Conservation (phyloP, 2,888 invertebrate species). For the Trimorus sp. region DNA sequence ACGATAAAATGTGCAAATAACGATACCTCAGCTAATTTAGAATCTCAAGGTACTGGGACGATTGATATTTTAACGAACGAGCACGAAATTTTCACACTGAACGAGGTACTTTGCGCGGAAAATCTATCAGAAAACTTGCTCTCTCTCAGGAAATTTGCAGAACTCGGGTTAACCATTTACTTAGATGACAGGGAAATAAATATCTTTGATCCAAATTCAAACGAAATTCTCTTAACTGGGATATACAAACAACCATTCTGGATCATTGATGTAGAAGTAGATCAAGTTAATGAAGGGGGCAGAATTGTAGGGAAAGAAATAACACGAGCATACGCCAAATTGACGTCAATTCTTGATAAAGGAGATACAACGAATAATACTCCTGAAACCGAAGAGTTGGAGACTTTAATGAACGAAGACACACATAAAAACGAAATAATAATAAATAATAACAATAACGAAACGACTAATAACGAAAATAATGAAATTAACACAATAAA, state of each 20-base stretch:
- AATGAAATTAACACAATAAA: neutral
- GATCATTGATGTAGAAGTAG: conserved; percentile 6
- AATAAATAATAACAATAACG: conserved; percentile 2
- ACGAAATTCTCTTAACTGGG: conserved; percentile 21
- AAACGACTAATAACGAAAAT: neutral
- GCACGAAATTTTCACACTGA: neutral
- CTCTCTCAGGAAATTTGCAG: conserved; percentile 17
- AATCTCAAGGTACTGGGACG: conserved; percentile 64
- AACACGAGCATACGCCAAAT: no score
- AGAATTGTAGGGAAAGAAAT: no score
- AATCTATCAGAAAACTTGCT: conserved; percentile 18
- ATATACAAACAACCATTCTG: conserved; percentile 7
- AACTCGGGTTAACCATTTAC: conserved; percentile 16
- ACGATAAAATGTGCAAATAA: conserved; percentile 67
- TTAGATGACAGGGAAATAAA: conserved; percentile 21
- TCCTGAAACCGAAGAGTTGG: neutral
- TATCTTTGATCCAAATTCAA: conserved; percentile 24
- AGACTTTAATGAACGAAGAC: neutral
- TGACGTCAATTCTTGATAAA: neutral
- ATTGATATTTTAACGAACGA: conserved; percentile 13
- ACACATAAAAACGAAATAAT: conserved; percentile 2
- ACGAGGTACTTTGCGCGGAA: conserved; percentile 15
- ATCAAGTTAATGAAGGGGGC: neutral
- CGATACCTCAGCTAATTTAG: conserved; percentile 62
- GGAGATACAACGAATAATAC: neutral